Evolutionary conservation across 2,113 vertebrate species (phyloP).

Genomic region (Rhinoderma darwinii): DNA sequence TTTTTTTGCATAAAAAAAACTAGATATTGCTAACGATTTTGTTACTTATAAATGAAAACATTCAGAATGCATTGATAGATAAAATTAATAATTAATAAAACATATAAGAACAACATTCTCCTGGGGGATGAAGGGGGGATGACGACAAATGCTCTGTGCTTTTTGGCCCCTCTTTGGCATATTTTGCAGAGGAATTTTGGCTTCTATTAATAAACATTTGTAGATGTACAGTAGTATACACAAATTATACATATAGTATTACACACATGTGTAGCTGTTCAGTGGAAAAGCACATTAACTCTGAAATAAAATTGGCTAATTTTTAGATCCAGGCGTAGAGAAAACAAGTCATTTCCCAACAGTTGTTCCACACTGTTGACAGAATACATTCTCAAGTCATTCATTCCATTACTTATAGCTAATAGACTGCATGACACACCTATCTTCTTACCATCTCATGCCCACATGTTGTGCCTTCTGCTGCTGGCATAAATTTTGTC

Average conservation of each 20-base stretch:
- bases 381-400: background rate
- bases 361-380: background rate
- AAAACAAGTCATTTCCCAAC: background rate
- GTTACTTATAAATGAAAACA: too few species aligned
- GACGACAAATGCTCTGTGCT: too few species aligned
- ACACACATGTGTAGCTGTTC: background rate
- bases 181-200: too few species aligned
- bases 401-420: background rate
- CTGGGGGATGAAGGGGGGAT: too few species aligned
- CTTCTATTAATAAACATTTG: too few species aligned
- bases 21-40: too few species aligned
- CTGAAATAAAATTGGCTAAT: background rate
- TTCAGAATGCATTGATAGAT: too few species aligned
- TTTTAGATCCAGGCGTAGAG: background rate
- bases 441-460: constrained; percentile 80
- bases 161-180: too few species aligned
- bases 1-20: too few species aligned
- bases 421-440: background rate
- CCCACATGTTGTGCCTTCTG: constrained; percentile 86
- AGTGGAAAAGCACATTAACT: background rate
- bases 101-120: too few species aligned
- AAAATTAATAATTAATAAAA: too few species aligned
- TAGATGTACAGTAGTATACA: too few species aligned
- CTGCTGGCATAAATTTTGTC: constrained; percentile 92
- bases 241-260: background rate